A percentile compares a stretch with the other conserved stretches of the same genome.
Conservation (phyloP, 2,888 invertebrate species). For the Drosophila imparisetae region DNA sequence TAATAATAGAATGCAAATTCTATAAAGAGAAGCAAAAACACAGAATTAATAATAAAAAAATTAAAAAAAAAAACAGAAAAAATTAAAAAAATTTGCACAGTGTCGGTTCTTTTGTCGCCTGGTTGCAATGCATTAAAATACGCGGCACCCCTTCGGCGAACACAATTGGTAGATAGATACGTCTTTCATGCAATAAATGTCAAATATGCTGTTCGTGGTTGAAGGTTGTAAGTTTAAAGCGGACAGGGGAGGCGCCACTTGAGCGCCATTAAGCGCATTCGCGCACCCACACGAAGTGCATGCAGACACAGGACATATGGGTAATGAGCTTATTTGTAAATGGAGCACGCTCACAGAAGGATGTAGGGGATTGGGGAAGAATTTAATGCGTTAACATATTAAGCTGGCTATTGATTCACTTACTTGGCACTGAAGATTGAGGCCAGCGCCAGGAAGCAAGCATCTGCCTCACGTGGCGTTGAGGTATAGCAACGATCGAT, state of each 20-base stretch:
- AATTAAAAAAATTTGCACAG: background rate
- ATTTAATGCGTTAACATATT: conserved; percentile 55
- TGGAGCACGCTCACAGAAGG: conserved; percentile 29
- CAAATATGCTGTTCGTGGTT: conserved; percentile 13
- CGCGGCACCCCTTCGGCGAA: conserved; percentile 2
- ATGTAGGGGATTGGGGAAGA: background rate
- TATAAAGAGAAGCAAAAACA: background rate
- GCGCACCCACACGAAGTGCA: conserved; percentile 1
- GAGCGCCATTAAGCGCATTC: conserved; percentile 26
- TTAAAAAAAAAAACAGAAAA: background rate
- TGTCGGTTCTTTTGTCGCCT: background rate
- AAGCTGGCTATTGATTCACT: conserved; percentile 58
- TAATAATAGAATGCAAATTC: background rate
- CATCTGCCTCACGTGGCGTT: conserved; percentile 94
- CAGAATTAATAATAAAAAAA: background rate
- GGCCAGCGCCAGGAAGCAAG: conserved; percentile 97
- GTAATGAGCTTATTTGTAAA: conserved; percentile 50
- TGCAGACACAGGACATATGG: conserved; percentile 13
- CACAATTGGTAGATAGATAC: conserved; percentile 16
- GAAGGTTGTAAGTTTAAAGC: conserved; percentile 47
- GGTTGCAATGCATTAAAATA: conserved; percentile 20
- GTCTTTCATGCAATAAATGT: background rate
- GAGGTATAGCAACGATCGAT: conserved; percentile 99
- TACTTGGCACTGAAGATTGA: conserved; percentile 98
- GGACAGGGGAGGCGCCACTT: conserved; percentile 60